These are phyloP conservation scores for Apodemia mormo DNA, from an alignment of 2,888 invertebrate species.

Conservation along the genomic window DNA sequence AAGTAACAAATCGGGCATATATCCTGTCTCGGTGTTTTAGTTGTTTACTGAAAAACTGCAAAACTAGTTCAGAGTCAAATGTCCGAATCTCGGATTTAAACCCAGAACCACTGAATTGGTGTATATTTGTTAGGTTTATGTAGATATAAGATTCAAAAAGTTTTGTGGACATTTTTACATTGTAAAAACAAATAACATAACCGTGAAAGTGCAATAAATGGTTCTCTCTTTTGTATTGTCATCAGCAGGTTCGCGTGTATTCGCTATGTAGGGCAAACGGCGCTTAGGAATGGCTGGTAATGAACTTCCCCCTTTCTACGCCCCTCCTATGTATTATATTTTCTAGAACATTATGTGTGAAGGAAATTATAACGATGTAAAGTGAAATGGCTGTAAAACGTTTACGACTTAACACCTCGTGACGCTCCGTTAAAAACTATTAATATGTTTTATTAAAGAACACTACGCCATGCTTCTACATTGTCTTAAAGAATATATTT, in stretches of 20 bases:
- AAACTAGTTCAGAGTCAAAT: too few species aligned
- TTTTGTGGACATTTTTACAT: neutral
- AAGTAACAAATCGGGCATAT: too few species aligned
- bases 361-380: slow-evolving; percentile 1
- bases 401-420: too few species aligned
- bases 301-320: slow-evolving; percentile 16
- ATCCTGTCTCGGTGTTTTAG: too few species aligned
- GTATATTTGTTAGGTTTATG: too few species aligned
- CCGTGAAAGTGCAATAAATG: neutral
- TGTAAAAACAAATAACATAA: too few species aligned
- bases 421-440: too few species aligned
- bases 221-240: slow-evolving; percentile 1
- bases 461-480: neutral
- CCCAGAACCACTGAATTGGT: too few species aligned
- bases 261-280: slow-evolving; percentile 18
- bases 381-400: neutral
- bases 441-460: neutral
- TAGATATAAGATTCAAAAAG: neutral
- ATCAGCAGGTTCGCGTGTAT: slow-evolving; percentile 8
- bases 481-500: too few species aligned
- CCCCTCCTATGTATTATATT: neutral
- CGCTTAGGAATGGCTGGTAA: slow-evolving; percentile 20
- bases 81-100: too few species aligned
- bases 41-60: too few species aligned
- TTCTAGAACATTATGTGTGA: neutral